Evolutionary conservation across 35 echinoderm and acorn worm species (phyloP).

Genomic region (Strongylocentrotus purpuratus): DNA sequence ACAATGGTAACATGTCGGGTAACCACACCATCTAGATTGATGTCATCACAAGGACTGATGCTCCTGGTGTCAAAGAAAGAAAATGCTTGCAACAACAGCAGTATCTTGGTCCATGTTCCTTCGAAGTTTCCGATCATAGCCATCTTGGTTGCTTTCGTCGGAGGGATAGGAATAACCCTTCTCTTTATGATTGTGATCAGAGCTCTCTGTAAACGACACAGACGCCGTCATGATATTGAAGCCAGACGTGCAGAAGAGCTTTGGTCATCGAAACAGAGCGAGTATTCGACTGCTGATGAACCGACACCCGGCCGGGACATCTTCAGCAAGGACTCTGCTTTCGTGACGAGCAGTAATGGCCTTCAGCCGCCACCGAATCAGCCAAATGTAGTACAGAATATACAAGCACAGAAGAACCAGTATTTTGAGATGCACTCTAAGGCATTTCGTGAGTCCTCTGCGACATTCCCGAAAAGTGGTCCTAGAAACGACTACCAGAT

Average conservation of each 20-base stretch:
- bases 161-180: background rate
- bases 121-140: slow-evolving; percentile 6
- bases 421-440: slow-evolving; percentile 20
- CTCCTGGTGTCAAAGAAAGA: background rate
- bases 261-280: background rate
- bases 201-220: background rate
- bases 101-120: background rate
- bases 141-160: background rate
- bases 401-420: background rate
- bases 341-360: background rate
- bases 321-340: background rate
- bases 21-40: background rate
- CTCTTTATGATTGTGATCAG: background rate
- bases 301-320: background rate
- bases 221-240: background rate
- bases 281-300: background rate
- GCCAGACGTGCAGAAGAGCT: background rate
- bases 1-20: background rate
- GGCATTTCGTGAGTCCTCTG: background rate
- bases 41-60: background rate
- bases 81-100: background rate
- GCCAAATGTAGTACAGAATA: background rate
- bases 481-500: background rate
- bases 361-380: background rate
- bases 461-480: background rate